phyloP scores from a whole-genome alignment of 2,888 invertebrate species.

The Lingula anatina region DNA sequence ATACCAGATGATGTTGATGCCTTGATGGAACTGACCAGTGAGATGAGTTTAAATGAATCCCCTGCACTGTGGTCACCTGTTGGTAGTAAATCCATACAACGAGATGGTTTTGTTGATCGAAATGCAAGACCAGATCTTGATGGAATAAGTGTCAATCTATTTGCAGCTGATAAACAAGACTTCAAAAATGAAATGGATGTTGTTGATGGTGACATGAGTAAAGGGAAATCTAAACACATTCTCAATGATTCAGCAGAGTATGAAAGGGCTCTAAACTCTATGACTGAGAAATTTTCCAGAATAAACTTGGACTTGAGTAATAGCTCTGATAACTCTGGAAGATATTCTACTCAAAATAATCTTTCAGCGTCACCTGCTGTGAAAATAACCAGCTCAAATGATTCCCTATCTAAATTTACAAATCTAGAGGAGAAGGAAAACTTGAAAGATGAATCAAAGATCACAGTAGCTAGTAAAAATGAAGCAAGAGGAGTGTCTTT shows the following conservation, averaged over 20 bases:
- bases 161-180: neutral
- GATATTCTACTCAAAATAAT: neutral
- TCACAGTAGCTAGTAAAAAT: too few relatives aligned
- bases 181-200: neutral
- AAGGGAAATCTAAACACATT: neutral
- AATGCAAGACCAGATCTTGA: too few relatives aligned
- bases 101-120: too few relatives aligned
- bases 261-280: neutral
- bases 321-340: neutral
- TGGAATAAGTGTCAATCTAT: too few relatives aligned
- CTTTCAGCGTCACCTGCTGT: neutral
- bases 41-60: too few relatives aligned
- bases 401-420: neutral
- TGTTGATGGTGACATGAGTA: too few relatives aligned
- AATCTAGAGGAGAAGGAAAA: too few relatives aligned
- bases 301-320: neutral
- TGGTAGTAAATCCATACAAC: too few relatives aligned
- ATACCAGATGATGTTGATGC: neutral
- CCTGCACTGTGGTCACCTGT: too few relatives aligned
- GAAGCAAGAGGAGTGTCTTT: too few relatives aligned
- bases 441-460: too few relatives aligned
- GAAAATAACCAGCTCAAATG: neutral
- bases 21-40: neutral
- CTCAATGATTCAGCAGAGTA: neutral
- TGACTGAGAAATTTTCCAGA: neutral